Percentiles rank a stretch among this genome's conserved stretches.
These are phyloP conservation scores for Drosophila novamexicana DNA, from an alignment of 1,140 invertebrate species.

Conservation along the genomic window DNA sequence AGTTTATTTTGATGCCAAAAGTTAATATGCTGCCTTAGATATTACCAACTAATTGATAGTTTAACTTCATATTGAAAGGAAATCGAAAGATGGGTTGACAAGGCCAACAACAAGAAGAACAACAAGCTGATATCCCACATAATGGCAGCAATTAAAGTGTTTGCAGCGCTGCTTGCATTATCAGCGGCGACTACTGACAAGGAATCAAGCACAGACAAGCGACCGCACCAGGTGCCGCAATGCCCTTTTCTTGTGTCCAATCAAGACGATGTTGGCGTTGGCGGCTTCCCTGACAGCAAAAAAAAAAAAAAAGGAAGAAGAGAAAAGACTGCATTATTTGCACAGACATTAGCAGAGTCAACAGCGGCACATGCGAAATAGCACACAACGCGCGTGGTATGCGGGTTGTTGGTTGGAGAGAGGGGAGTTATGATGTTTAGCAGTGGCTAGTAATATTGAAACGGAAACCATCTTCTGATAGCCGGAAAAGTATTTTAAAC, in stretches of 20 bases:
- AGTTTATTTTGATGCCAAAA: too few species aligned
- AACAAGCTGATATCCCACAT: constrained; percentile 29
- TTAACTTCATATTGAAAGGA: too few species aligned
- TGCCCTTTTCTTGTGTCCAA: constrained; percentile 15
- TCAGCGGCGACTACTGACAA: constrained; percentile 36
- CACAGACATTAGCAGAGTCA: constrained; percentile 74
- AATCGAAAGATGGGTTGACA: not conserved
- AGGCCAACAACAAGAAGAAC: constrained; percentile 5
- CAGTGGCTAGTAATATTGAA: constrained; percentile 25
- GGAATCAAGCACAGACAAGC: constrained; percentile 31
- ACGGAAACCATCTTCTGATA: constrained; percentile 62
- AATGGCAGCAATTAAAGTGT: constrained; percentile 46
- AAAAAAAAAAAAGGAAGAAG: constrained; percentile 11
- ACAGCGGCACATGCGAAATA: constrained; percentile 48
- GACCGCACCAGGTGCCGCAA: not conserved
- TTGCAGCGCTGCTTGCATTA: constrained; percentile 20
- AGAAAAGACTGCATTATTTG: constrained; percentile 70
- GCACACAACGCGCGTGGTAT: constrained; percentile 16
- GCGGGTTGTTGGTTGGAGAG: not conserved
- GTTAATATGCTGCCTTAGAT: too few species aligned
- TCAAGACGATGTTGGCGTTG: constrained; percentile 24
- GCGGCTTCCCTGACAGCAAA: constrained; percentile 23
- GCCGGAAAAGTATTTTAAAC: constrained; percentile 62
- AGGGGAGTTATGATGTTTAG: not conserved
- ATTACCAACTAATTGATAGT: too few species aligned